Base-by-base conservation (phyloP, 64 coral and sea anemone genomes). In the Cladopsammia gracilis region DNA sequence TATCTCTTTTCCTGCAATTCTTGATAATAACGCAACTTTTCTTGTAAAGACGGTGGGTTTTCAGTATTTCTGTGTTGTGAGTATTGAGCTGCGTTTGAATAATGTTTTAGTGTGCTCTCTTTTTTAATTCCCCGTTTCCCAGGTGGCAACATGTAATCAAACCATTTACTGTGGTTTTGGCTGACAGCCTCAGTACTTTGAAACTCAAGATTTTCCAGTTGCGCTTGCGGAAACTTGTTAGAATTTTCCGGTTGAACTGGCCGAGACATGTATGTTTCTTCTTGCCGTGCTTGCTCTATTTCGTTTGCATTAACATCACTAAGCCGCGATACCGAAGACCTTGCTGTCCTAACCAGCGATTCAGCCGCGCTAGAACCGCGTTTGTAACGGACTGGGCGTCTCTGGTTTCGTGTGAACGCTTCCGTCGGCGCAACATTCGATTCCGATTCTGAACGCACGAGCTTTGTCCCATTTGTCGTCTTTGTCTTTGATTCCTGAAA, bases 101-200 rank as follows among this genome's bases (percentile, higher is more conserved):
- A 42, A 25, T 45, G 48, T 43, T 16, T 47, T 25, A 18, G 25
- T 16, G 13, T 10, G 10, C 48, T 8, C 1, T 8, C 6, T 76
- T 48, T 54, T 3, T 1, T 20, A 9, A 20, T 5, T 47, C 65
- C 26, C 24, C 42, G 54, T 13, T 80, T 78, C 43, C 91, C 91
- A 3, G 91, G 91, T 20, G 91, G 91, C 3, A 67, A 20, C 91
- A 93, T 93, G 74, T 93, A 93, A 49, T 93, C 72, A 44, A 93
- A 93, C 11, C 81, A 51, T 54, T 74, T 51, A 43, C 80, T 66
- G 20, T 84, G 62, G 19, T 67, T 84, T 64, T 84, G 80, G 12
- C 80, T 68, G 1, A 67, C 80, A 19, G 42, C 56, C 6, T 86
- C 81, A 62, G 51, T 84, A 7, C 79, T 85, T 8, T 79, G 25